Conservation (phyloP, 2,888 invertebrate genomes). For the Chaetogeoica ovagalla region DNA sequence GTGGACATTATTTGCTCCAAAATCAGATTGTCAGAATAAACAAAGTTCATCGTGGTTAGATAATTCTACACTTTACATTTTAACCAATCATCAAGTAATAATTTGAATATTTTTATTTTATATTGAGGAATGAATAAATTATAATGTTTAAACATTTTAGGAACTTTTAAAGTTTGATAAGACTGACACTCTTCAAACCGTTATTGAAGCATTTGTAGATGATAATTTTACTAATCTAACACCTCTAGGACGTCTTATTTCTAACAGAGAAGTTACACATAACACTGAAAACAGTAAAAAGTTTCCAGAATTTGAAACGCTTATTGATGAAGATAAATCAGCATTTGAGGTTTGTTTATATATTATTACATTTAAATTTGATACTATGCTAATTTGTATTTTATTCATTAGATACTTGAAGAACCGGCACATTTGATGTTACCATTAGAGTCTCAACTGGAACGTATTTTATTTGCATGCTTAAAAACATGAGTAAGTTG, state of each 20-base stretch:
- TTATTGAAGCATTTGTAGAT: slow-evolving; percentile 58
- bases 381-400: not conserved
- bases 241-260: slow-evolving; percentile 42
- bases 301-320: slow-evolving; percentile 22
- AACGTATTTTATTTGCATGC: slow-evolving; percentile 45
- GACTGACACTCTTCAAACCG: slow-evolving; percentile 60
- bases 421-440: slow-evolving; percentile 68
- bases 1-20: slow-evolving; percentile 66
- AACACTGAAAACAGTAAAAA: not conserved
- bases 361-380: slow-evolving; percentile 1
- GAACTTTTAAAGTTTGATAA: slow-evolving; percentile 63
- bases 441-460: slow-evolving; percentile 76
- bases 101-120: slow-evolving; percentile 29
- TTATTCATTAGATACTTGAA: slow-evolving; percentile 43
- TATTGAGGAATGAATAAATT: slow-evolving; percentile 16
- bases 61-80: slow-evolving; percentile 67
- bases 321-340: slow-evolving; percentile 45
- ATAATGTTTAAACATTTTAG: slow-evolving; percentile 57
- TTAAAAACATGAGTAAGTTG: slow-evolving; percentile 43
- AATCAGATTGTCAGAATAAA: slow-evolving; percentile 61
- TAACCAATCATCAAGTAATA: slow-evolving; percentile 66
- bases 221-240: slow-evolving; percentile 45
- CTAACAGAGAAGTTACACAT: slow-evolving; percentile 17
- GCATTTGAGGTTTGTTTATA: slow-evolving; percentile 43
- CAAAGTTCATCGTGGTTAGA: slow-evolving; percentile 65